phyloP scores from a whole-genome alignment of 2,888 invertebrate species.

The Saturnia japonica region DNA sequence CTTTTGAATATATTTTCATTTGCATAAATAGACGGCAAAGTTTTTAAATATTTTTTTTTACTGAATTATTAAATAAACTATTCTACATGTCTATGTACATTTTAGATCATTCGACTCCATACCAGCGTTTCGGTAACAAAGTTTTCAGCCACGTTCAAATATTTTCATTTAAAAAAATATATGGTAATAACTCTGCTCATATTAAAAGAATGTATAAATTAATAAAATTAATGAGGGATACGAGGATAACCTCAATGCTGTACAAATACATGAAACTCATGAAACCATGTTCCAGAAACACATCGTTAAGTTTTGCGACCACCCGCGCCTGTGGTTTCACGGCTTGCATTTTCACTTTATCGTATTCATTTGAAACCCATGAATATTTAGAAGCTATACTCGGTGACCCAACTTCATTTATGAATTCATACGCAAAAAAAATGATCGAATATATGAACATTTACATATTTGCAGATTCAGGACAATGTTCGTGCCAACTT shows the following conservation, averaged over 20 bases:
- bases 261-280: not conserved
- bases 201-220: not conserved
- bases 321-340: constrained; percentile 27
- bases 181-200: not conserved
- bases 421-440: constrained; percentile 47
- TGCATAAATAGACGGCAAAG: too few species aligned
- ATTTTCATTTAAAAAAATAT: not conserved
- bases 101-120: not conserved
- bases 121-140: not conserved
- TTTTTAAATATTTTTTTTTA: too few species aligned
- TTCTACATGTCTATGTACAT: too few species aligned
- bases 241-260: not conserved
- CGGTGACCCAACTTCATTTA: constrained; percentile 41
- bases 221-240: constrained; percentile 5
- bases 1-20: too few species aligned
- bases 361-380: constrained; percentile 53
- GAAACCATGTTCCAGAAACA: constrained; percentile 9
- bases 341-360: constrained; percentile 45
- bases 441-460: constrained; percentile 37
- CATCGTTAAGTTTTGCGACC: constrained; percentile 49
- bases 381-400: constrained; percentile 64
- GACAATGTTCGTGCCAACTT: not conserved
- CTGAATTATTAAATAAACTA: too few species aligned
- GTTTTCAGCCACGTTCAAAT: not conserved
- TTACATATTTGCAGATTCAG: constrained; percentile 30